Conservation (phyloP, 2,113 vertebrate species). For the Zosterops hypoxanthus region DNA sequence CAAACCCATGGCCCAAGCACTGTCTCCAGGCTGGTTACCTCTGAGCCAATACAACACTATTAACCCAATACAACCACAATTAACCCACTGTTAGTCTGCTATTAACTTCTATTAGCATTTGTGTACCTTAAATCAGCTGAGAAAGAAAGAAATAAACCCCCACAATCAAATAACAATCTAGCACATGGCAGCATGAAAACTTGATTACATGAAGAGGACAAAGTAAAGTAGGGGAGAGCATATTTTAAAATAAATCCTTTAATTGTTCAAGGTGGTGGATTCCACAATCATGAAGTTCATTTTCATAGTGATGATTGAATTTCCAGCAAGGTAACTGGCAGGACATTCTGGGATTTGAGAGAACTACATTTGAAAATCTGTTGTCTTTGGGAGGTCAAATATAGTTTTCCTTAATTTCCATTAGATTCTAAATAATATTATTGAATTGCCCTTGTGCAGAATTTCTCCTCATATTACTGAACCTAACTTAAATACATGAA, state of each 20-base stretch:
- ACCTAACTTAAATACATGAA: not conserved
- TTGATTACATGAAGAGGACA: not conserved
- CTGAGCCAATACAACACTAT: not conserved
- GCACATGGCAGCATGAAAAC: not conserved
- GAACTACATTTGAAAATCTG: not conserved
- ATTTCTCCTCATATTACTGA: not conserved
- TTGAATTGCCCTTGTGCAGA: not conserved
- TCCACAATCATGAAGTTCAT: not conserved
- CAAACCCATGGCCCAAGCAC: not conserved
- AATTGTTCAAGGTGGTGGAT: not conserved
- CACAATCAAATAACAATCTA: not conserved
- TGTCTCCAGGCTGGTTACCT: not conserved
- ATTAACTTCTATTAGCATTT: not conserved
- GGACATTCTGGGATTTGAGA: not conserved
- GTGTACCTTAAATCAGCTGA: not conserved
- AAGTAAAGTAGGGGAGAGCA: not conserved
- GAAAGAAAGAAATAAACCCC: not conserved
- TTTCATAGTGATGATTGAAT: not conserved
- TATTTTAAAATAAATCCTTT: not conserved
- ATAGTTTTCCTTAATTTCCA: not conserved
- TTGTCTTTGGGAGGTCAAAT: not conserved
- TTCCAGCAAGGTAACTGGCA: not conserved
- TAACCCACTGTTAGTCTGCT: not conserved
- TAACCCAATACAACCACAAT: not conserved
- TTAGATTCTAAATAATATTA: not conserved